Evolutionary conservation across 1,140 invertebrate genomes (phyloP).

Genomic region (Leptinotarsa lineolata): DNA sequence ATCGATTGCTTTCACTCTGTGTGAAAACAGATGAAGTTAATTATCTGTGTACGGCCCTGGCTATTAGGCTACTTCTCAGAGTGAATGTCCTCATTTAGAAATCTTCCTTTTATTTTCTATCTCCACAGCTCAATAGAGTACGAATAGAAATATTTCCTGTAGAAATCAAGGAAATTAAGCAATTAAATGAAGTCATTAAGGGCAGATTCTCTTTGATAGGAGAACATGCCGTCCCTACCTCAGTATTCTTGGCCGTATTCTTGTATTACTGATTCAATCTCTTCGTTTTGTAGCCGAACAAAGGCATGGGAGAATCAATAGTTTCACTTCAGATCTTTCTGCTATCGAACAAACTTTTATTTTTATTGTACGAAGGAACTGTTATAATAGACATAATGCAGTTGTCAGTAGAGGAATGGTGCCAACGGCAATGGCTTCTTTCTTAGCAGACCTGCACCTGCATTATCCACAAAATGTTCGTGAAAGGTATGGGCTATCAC

Average conservation of each 20-base stretch:
- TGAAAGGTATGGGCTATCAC: constrained; percentile 4
- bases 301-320: not conserved
- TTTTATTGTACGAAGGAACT: not conserved
- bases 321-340: not conserved
- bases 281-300: not conserved
- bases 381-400: constrained; percentile 4
- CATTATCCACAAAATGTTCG: not conserved
- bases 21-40: too few species aligned
- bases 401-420: not conserved
- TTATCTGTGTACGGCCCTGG: too few species aligned
- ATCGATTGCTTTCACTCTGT: too few species aligned
- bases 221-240: not conserved
- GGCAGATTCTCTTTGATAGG: not conserved
- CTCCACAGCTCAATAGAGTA: too few species aligned
- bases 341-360: not conserved
- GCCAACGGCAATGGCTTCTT: not conserved
- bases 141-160: constrained; percentile 1
- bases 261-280: constrained; percentile 3
- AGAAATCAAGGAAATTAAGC: constrained; percentile 3
- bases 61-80: too few species aligned
- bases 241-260: not conserved
- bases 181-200: constrained; percentile 3
- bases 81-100: too few species aligned
- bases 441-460: not conserved
- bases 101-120: too few species aligned